Evolutionary conservation across 2,888 invertebrate genomes (phyloP), one percentile per base, ranked within the genome.

Genomic region (Philaethria dido): DNA sequence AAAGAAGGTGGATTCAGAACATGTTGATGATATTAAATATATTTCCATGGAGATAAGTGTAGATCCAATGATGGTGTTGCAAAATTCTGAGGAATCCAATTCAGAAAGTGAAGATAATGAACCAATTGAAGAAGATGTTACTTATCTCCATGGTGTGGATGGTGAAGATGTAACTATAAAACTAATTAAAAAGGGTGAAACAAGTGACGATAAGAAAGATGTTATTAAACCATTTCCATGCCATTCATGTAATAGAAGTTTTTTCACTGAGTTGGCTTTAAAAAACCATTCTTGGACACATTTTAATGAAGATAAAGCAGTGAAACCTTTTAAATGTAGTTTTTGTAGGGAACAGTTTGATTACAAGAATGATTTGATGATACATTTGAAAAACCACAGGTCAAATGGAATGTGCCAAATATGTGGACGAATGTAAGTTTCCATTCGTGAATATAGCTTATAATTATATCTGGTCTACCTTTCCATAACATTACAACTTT

Each of bases 11-110:
- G 79, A 81, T 52, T 33, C 71, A 2, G 79, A 78, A 42, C 71
- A 55, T 57, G 82, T 81, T 60, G 80, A 81, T 73, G 85, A 84
- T 13, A 63, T 52, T 33, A 81, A 79, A 78, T 82, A 88, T 61
- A 93, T 93, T 62, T 93, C 94, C 85, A 94, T 95, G 93, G 95
- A 95, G 88, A 94, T 95, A 0, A 93, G 93, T 79, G 93, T 95
- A 0, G 95, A 95, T 80, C 95, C 95, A 4, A 95, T 95, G 95
- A 86, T 95, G 79, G 94, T 95, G 74, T 82, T 95, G 54, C 94
- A 95, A 75, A 94, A 93, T 73, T 86, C 93, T 69, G 94, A 94
- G 71, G 89, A 86, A 50, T 72, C 76, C 75, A 80, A 70, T 16
- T 80, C 80, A 36, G 67, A 65, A 57, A 50, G 57, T 60, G 76